Base-by-base conservation (phyloP, 2,888 invertebrate species). In the Subacronicta megacephala region DNA sequence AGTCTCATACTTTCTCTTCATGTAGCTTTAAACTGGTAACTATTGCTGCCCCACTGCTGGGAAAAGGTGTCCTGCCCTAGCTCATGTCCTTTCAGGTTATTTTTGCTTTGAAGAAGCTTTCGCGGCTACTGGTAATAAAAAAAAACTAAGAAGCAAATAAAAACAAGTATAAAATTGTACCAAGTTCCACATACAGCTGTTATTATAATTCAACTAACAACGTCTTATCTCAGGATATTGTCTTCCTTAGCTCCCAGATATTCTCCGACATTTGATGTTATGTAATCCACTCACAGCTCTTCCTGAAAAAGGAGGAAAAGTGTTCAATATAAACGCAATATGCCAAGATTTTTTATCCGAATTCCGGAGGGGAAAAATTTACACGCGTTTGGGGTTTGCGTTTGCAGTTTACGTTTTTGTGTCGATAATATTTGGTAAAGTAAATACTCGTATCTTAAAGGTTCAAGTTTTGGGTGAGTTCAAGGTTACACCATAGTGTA, bases 261-360 rank as follows among this genome's bases (percentile, higher is more conserved):
- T 35, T 35, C 33, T 40, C 38, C 38, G 10, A 6, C 6, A 49
- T 54, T 45, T 42, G 47, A 58, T 43, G 18, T 51, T 47, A 46
- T 58, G 46, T 51, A 53, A 60, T 56, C 23, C 45, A 42, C 40
- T 55, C 35, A 33, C 47, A 20, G 17, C 46, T 15, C 20, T 51
- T 13, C 31, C 33, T 59, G 50, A 35, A n/a, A 42, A 51, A 45
- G 20, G 50, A 45, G 51, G 55, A 53, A 61, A 60, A 58, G 9
- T 42, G 52, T 23, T 38, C 57, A 46, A 55, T 63, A 68, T 17
- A 67, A 68, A 47, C 51, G 65, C 37, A 51, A 62, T 61, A 66
- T 46, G 45, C 49, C 41, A 51, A 36, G 53, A n/a, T n/a, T 55
- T 62, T 65, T 56, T 67, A 59, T 51, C 53, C 12, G 29, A 26